Conservation (phyloP, 2,113 vertebrate species). For the Sebastes fasciatus region DNA sequence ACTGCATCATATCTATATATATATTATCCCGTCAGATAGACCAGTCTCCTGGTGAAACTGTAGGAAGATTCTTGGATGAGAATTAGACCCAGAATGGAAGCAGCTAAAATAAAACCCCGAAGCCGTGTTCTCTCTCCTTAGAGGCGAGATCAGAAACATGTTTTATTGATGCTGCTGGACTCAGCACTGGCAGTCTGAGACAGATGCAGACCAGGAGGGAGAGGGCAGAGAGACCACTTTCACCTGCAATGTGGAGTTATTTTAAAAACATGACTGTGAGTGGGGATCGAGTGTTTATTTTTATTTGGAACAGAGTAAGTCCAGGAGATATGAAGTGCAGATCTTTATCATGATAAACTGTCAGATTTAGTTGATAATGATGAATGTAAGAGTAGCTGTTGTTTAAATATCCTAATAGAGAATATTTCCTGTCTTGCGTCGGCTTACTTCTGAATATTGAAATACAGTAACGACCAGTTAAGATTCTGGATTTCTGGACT, state of each 20-base stretch:
- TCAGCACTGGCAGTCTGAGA: slow-evolving; percentile 7
- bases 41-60: neutral
- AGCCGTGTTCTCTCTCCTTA: slow-evolving; percentile 5
- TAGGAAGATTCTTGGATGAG: neutral
- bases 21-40: neutral
- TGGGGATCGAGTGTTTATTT: neutral
- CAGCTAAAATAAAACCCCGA: slow-evolving; percentile 52
- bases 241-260: neutral
- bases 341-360: neutral
- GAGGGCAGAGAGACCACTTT: neutral
- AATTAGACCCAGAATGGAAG: slow-evolving; percentile 11
- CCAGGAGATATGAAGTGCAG: neutral
- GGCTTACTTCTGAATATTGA: neutral
- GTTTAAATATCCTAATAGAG: neutral
- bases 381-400: no score
- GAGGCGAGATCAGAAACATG: slow-evolving; percentile 39
- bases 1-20: no score
- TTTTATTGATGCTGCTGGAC: slow-evolving; percentile 60
- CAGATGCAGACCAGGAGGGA: neutral
- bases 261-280: slow-evolving; percentile 4
- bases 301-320: neutral
- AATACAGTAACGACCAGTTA: neutral
- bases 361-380: neutral
- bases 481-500: neutral
- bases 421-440: neutral